A percentile compares a stretch with the other conserved stretches of the same genome.
Conservation (phyloP, 2,888 invertebrate species). For the Rhamnusium bicolor region DNA sequence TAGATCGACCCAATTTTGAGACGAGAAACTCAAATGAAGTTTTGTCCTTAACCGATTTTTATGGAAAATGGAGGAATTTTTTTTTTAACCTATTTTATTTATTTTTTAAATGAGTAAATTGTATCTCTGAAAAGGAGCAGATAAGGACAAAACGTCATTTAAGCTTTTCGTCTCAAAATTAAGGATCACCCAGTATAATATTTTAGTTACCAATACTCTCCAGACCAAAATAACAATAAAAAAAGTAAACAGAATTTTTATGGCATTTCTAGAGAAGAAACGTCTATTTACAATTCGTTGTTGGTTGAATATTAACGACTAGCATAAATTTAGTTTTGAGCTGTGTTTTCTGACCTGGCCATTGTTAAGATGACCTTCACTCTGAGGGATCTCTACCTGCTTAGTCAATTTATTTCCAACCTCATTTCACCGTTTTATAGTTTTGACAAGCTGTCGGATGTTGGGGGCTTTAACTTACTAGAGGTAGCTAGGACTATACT, state of each 20-base stretch:
- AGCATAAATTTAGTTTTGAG: slow-evolving; percentile 59
- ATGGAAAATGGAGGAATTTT: too few species aligned
- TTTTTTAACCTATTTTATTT: too few species aligned
- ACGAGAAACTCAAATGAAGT: too few species aligned
- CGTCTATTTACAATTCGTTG: slow-evolving; percentile 57
- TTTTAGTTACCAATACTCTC: neutral
- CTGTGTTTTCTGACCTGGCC: slow-evolving; percentile 58
- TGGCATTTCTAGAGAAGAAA: slow-evolving; percentile 54
- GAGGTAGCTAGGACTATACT: slow-evolving; percentile 17
- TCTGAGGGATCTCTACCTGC: slow-evolving; percentile 57
- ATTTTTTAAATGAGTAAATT: too few species aligned
- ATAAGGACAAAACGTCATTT: too few species aligned
- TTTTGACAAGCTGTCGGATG: slow-evolving; percentile 59
- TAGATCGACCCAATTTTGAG: too few species aligned
- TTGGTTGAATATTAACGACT: slow-evolving; percentile 61
- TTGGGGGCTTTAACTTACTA: slow-evolving; percentile 12
- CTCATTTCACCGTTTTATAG: slow-evolving; percentile 52
- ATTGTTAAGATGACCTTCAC: slow-evolving; percentile 58
- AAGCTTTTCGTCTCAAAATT: neutral
- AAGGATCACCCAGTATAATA: too few species aligned
- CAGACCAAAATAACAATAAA: slow-evolving; percentile 47
- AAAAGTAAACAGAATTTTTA: slow-evolving; percentile 55
- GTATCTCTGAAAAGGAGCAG: too few species aligned
- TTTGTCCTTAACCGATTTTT: too few species aligned
- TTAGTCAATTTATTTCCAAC: slow-evolving; percentile 45